These are phyloP conservation scores for Temnothorax rugatulus DNA, from an alignment of 2,888 invertebrate species.

Conservation along the genomic window DNA sequence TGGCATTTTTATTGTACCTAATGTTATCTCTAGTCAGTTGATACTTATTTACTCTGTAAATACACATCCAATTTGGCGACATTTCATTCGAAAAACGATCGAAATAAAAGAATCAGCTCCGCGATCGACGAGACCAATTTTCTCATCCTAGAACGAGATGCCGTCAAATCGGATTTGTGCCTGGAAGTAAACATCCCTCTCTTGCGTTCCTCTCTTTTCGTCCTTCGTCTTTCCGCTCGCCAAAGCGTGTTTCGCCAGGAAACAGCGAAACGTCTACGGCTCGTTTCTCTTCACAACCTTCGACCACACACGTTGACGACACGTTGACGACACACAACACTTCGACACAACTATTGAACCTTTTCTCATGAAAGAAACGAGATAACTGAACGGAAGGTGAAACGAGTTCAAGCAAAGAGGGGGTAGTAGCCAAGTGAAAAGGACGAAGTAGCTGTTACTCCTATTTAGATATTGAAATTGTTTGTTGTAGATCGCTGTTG, in stretches of 20 bases:
- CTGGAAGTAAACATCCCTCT: slow-evolving; percentile 68
- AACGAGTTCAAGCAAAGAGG: background rate
- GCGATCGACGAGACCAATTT: slow-evolving; percentile 40
- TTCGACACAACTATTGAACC: slow-evolving; percentile 27
- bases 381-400: slow-evolving; percentile 2
- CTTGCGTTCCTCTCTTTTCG: slow-evolving; percentile 24
- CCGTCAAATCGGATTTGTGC: slow-evolving; percentile 72
- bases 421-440: background rate
- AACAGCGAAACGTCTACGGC: slow-evolving; percentile 46
- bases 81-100: slow-evolving; percentile 73
- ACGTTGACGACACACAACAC: slow-evolving; percentile 13
- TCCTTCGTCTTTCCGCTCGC: slow-evolving; percentile 7
- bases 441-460: background rate
- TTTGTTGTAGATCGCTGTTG: background rate
- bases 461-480: slow-evolving; percentile 6
- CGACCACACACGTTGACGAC: slow-evolving; percentile 54
- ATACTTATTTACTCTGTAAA: background rate
- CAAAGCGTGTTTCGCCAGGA: slow-evolving; percentile 39
- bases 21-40: slow-evolving; percentile 13
- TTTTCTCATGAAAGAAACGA: slow-evolving; percentile 16
- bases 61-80: slow-evolving; percentile 12
- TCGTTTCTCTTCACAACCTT: slow-evolving; percentile 32
- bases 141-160: slow-evolving; percentile 68
- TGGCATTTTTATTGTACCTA: slow-evolving; percentile 16
- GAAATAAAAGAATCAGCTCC: slow-evolving; percentile 5